Evolutionary conservation across 2,113 vertebrate species (phyloP), one percentile per base, ranked within the genome.

Genomic region (Gavia stellata): DNA sequence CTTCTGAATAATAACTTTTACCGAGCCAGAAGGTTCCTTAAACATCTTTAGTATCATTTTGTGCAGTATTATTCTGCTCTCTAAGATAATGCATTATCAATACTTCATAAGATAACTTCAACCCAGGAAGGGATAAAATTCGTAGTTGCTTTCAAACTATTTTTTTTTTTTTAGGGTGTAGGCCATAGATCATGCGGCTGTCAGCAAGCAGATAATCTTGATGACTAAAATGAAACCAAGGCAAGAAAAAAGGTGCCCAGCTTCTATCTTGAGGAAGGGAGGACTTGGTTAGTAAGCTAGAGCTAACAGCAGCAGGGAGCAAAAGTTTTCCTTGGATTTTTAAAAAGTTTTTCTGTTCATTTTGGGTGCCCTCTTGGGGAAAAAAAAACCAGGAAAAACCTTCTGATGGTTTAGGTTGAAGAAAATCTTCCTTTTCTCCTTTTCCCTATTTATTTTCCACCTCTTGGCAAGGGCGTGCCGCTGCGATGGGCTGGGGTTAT

Each of bases 1-100:
- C 98, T 98, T 98, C 88, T 96, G 93, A 98, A 98, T 97, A 98
- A 98, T 97, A 98, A 98, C 97, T 98, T 97, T 97, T 88, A 97
- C 85, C 1, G 52, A 98, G 96, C 93, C 95, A 97, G 96, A 93
- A 97, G 97, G 89, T 97, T 96, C 95, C 96, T 97, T 93, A 89
- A 96, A 96, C 92, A 97, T 97, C 94, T 97, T 91, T 94, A 97
- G 97, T 98, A 98, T 98, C 98, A 90, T 94, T 96, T 96, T 95
- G 96, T 96, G 92, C 97, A 97, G 96, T 86, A 96, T 97, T 97
- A 97, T 97, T 96, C 98, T 98, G 98, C 97, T 97, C 75, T 90
- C 56, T 74, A 80, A 98, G 98, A 98, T 98, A 98, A 97, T 86
- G 92, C 4, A n/a, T 97, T 98, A 98, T 98, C 98, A 98, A 97